Evolutionary conservation across 1,140 invertebrate species (phyloP), one percentile per base, ranked within the genome.

Genomic region (Drosophila saltans): DNA sequence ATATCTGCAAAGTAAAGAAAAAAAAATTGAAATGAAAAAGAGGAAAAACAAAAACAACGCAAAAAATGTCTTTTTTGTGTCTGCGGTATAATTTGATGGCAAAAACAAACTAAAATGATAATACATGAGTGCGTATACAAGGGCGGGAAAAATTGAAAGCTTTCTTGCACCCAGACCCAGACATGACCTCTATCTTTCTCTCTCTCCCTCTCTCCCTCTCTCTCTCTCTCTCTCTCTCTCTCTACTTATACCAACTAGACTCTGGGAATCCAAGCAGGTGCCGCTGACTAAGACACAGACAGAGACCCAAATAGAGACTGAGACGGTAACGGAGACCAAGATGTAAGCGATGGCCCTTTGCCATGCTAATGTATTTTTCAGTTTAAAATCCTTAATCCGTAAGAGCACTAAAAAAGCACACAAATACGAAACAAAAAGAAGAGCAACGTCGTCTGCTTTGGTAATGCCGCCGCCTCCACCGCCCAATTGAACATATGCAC

Each of bases 301-400:
- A 21, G 21, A 52, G 45, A 52, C 45, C 24, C 21, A 52, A 21
- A 52, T 52, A 52, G 45, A 52, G 45, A 11, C 45, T 21, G 45
- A 9, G 45, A 48, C 40, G 10, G 16, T 1, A 2, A 48, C 1
- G 2, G 7, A 48, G 21, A 8, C 16, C 16, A 8, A 70, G 64
- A 67, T 5, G 66, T 60, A 64, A 62, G 72, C 57, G 63, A 48
- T 58, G 72, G 41, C 58, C 57, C 30, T 75, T 76, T 88, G 79
- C 64, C 80, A 74, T 82, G 83, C 84, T 88, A 88, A 88, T 89
- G 84, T 88, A 83, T 88, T 88, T 88, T 89, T 89, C 84, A 81
- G 84, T 72, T 88, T 73, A 68, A 81, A 89, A 75, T 89, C 84
- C 84, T 69, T 89, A 88, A 88, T 88, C 84, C 84, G 80, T 69